phyloP scores from a whole-genome alignment of 2,113 vertebrate genomes.

The Morone chrysops region DNA sequence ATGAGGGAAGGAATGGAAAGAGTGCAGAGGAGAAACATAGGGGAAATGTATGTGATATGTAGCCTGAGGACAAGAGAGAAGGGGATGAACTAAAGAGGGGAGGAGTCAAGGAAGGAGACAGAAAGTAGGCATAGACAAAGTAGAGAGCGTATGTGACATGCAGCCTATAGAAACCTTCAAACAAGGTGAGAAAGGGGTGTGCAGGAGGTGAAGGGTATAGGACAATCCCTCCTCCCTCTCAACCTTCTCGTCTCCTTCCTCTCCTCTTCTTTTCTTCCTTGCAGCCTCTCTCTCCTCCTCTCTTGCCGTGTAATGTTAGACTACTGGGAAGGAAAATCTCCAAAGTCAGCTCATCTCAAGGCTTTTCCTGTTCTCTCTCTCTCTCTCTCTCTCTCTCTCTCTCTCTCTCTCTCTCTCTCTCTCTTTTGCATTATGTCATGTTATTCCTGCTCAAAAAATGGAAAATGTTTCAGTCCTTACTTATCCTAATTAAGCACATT shows the following conservation, averaged over 20 bases:
- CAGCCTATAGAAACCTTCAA: constrained; percentile 43
- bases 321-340: constrained; percentile 68
- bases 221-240: constrained; percentile 43
- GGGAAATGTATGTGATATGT: constrained; percentile 69
- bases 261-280: constrained; percentile 6
- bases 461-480: constrained; percentile 61
- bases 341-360: constrained; percentile 74
- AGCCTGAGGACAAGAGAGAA: constrained; percentile 67
- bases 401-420: constrained; percentile 20
- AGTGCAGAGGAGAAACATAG: constrained; percentile 65
- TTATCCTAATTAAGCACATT: constrained; percentile 72
- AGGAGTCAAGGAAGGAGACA: constrained; percentile 28
- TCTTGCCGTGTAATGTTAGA: constrained; percentile 63
- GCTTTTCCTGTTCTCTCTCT: constrained; percentile 57
- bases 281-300: constrained; percentile 13
- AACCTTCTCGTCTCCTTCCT: constrained; percentile 33
- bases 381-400: not conserved
- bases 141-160: constrained; percentile 33
- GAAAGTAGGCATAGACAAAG: constrained; percentile 39
- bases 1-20: constrained; percentile 45
- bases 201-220: constrained; percentile 61
- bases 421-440: constrained; percentile 59
- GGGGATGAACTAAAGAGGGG: constrained; percentile 48
- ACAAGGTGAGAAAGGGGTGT: constrained; percentile 51
- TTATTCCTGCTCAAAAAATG: constrained; percentile 62